Evolutionary conservation across 2,113 vertebrate species (phyloP).

Genomic region (Phalacrocorax aristotelis): DNA sequence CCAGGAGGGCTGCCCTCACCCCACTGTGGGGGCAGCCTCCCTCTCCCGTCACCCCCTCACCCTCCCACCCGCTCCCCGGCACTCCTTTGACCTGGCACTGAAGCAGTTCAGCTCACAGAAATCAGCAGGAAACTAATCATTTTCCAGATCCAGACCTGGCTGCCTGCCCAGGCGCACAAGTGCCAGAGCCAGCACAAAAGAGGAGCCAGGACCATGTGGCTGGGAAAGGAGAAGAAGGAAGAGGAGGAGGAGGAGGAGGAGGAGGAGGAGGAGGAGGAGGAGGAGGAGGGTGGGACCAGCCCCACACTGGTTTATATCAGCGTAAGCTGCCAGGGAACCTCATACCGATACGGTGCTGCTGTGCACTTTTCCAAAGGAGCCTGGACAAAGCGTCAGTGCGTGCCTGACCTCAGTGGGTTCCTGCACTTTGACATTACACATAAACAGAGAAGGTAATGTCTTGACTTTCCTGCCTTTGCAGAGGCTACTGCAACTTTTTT

Average conservation of each 20-base stretch:
- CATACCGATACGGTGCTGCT: background rate
- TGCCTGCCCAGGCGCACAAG: constrained; percentile 38
- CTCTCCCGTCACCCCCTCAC: background rate
- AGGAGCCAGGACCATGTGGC: constrained; percentile 18
- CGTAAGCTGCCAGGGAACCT: background rate
- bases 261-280: background rate
- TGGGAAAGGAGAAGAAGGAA: constrained; percentile 13
- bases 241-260: background rate
- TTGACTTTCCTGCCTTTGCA: background rate
- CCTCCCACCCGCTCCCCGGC: accelerated
- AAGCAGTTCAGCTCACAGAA: constrained; percentile 6
- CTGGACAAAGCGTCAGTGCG: background rate
- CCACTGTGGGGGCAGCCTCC: accelerated
- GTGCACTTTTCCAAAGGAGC: background rate
- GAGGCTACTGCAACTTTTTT: background rate
- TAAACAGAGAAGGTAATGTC: background rate
- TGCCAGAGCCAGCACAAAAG: constrained; percentile 57
- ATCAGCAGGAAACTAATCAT: constrained; percentile 52
- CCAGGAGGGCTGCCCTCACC: background rate
- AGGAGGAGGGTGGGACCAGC: background rate
- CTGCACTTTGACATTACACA: background rate
- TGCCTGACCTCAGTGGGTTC: background rate
- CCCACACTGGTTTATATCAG: background rate
- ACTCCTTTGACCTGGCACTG: background rate
- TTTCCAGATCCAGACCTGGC: constrained; percentile 63